Evolutionary conservation across 2,888 invertebrate species (phyloP), one percentile per base, ranked within the genome.

Genomic region (Leucoma salicis): DNA sequence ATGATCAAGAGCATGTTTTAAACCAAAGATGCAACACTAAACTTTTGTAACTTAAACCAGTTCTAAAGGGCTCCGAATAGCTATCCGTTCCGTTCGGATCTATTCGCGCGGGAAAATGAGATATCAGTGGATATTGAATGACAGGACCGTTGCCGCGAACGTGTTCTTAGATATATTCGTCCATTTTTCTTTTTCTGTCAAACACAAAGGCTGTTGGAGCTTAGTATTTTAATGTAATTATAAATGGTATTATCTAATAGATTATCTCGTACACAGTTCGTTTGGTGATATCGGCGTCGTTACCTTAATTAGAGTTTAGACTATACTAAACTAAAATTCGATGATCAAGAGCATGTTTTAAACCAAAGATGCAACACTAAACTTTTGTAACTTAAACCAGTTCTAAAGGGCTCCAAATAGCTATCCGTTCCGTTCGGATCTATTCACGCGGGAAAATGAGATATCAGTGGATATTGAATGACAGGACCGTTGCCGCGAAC

Each of bases 81-180:
- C 60, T 74, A 76, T 70, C 78, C 74, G 73, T 78, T 77, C 74
- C 69, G 69, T 73, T 71, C 70, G 63, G 62, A 66, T 73, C 70
- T 69, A 75, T 74, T 78, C 79, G 76, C 74, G 78, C 77, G 79
- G 78, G 74, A 82, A 86, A 87, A 85, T 83, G 78, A 82, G 85
- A 86, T 86, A 87, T 86, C 86, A 83, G 76, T 78, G 71, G 82
- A 76, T 86, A 86, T 86, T 83, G 85, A 86, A 86, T 82, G 84
- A 79, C 80, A 76, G 63, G 53, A 66, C 69, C 71, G 70, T 70
- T 59, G 70, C 75, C 57, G 68, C 57, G 66, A 73, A 74, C 69
- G 69, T 59, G 72, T 70, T 66, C 68, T 69, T 35, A 31, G 39
- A 33, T 42, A 44, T 55, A 46, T 53, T 38, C 34, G 15, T 49